Evolutionary conservation across 2,797 vertebrate species (phyloP), one percentile per base, ranked within the genome.

Genomic region (Thunnus albacares): DNA sequence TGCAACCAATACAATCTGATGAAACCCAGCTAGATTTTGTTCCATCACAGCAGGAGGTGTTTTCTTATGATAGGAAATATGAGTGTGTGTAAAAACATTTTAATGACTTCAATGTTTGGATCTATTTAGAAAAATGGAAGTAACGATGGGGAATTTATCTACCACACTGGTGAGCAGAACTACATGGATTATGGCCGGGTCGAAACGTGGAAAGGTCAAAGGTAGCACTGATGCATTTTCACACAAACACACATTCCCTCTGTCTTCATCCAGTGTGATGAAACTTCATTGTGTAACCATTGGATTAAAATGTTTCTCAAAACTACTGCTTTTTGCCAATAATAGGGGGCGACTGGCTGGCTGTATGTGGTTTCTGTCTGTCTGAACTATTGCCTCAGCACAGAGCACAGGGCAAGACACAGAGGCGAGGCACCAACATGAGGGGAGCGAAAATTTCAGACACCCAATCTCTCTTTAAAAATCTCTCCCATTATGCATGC

Each of bases 171-270:
- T 71, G 68, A 89, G 64, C 15, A 95, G 26, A 90, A 96, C 91
- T 95, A 94, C 83, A 60, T 96, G 94, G 94, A 96, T 74, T 96
- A 95, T 35, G 95, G 94, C 24, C 95, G 92, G 4, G 87, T 96
- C 9, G 43, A 91, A 70, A 94, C 94, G 7, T 96, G 95, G 95
- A 92, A 91, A 74, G 94, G 94, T 53, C 61, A 96, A 91, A 95
- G 94, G 96, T 96, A 93, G 78, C 12, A 0, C 35, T 33, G 45
- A 24, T 43, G 12, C 69, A 71, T 6, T 52, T 57, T 63, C 62
- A 70, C 10, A 28, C 61, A 71, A 51, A 59, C 63, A 65, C 81
- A 58, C 33, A 51, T 18, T n/a, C n/a, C 9, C 53, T 24, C 30
- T n/a, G 62, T 83, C 69, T 77, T 52, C 52, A 75, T 59, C 24